A percentile compares a stretch with the other conserved stretches of the same genome.
Conservation (phyloP, 2,888 invertebrate genomes). For the Cataglyphis albicans region DNA sequence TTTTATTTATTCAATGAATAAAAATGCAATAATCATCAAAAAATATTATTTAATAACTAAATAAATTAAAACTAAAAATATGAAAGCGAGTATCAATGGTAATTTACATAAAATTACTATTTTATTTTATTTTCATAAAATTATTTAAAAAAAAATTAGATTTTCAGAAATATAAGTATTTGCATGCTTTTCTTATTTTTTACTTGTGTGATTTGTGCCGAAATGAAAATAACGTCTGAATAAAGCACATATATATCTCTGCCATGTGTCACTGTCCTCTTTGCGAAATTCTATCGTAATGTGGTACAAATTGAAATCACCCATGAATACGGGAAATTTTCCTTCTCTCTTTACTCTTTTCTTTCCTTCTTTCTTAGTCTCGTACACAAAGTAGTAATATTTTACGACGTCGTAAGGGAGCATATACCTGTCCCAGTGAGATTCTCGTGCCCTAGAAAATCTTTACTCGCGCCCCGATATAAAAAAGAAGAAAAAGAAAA, state of each 20-base stretch:
- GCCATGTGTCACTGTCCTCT: not conserved
- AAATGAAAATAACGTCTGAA: not conserved
- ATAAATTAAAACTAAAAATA: too few species aligned
- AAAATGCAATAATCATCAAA: too few species aligned
- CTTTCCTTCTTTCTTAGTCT: not conserved
- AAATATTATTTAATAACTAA: too few species aligned
- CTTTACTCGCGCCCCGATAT: not conserved
- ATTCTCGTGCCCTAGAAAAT: slow-evolving; percentile 31
- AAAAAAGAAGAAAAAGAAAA: not conserved
- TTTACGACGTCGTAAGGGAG: slow-evolving; percentile 36
- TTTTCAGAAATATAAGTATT: not conserved
- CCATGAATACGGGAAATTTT: slow-evolving; percentile 2
- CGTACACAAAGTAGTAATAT: slow-evolving; percentile 9
- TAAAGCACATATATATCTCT: not conserved
- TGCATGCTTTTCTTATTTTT: not conserved
- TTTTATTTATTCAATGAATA: too few species aligned
- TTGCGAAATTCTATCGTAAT: not conserved
- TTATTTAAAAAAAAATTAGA: not conserved
- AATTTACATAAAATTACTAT: too few species aligned
- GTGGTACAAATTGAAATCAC: slow-evolving; percentile 5
- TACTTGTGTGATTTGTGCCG: not conserved
- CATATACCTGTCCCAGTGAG: not conserved
- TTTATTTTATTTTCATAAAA: not conserved
- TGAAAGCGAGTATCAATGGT: too few species aligned
- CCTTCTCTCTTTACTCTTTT: slow-evolving; percentile 4